Base-by-base conservation (phyloP, 2,888 invertebrate species). In the Drosophila flavopinicola region DNA sequence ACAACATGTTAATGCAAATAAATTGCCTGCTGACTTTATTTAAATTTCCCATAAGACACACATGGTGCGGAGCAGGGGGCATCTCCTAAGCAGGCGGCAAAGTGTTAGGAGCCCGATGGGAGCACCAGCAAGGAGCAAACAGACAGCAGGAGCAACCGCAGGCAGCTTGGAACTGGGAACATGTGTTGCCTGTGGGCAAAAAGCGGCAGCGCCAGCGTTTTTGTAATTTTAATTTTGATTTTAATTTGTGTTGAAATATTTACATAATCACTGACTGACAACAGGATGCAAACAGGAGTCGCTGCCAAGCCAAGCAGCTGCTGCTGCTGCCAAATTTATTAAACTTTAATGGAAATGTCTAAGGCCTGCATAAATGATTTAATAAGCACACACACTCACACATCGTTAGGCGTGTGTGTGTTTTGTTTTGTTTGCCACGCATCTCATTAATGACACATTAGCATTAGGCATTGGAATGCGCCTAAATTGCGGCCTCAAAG, bases 251-350 rank as follows among this genome's bases (percentile, higher is more conserved):
- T 82, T 88, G 88, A 88, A 88, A 88, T 87, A 88, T 89, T 88
- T 88, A 88, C 87, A 88, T 89, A 88, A 88, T 88, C 89, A 88
- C 86, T 88, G 86, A 87, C 88, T 88, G 87, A 88, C 88, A 82
- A 79, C 80, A 80, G 52, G 47, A 71, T 63, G 57, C 48, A 49
- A 45, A 33, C 48, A 49, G 32, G 32, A 57, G 47, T 35, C 37
- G 30, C 38, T 37, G 41, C 20, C 23, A 37, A 56, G 41, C 20
- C 23, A 37, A 56, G 42, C 74, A 74, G 74, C 68, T 63, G 75
- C 57, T 49, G 51, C 51, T 44, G 33, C 2, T 39, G 60, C 52
- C 32, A 69, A 64, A 75, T 87, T 65, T 85, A 84, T 84, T 68
- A 87, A 87, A 87, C 67, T 84, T 87, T 85, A 87, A 87, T 87